These are phyloP conservation scores for Procambarus virginalis DNA, from an alignment of 1,140 invertebrate species.

Conservation along the genomic window DNA sequence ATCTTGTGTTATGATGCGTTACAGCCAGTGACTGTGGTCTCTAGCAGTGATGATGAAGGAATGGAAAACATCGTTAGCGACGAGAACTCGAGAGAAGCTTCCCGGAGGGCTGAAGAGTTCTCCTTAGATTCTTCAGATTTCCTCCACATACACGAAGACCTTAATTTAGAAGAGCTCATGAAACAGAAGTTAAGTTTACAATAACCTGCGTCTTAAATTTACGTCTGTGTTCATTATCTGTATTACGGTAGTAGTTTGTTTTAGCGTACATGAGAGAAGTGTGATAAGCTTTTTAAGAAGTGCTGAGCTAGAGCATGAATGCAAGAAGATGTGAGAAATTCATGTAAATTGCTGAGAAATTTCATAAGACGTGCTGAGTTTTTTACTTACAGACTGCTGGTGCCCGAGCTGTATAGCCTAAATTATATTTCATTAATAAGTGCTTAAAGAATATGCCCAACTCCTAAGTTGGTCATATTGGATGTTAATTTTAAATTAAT, in stretches of 20 bases:
- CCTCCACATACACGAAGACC: constrained; percentile 79
- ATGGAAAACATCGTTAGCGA: constrained; percentile 33
- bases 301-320: no score
- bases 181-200: constrained; percentile 83
- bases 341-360: no score
- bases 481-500: no score
- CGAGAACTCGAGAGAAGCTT: constrained; percentile 48
- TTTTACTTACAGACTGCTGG: no score
- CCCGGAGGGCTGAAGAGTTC: constrained; percentile 53
- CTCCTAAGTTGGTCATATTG: no score
- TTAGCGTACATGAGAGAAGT: no score
- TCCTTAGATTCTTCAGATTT: constrained; percentile 64
- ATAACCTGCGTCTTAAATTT: neutral
- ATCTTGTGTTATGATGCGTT: neutral
- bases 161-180: constrained; percentile 91
- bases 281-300: no score
- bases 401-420: no score
- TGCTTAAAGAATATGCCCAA: no score
- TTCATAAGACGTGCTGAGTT: no score
- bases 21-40: constrained; percentile 31
- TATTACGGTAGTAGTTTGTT: neutral
- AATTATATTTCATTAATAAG: no score
- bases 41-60: constrained; percentile 47
- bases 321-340: no score
- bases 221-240: neutral